These are phyloP conservation scores for Anoplophora glabripennis DNA, from an alignment of 1,140 invertebrate species.

Conservation along the genomic window DNA sequence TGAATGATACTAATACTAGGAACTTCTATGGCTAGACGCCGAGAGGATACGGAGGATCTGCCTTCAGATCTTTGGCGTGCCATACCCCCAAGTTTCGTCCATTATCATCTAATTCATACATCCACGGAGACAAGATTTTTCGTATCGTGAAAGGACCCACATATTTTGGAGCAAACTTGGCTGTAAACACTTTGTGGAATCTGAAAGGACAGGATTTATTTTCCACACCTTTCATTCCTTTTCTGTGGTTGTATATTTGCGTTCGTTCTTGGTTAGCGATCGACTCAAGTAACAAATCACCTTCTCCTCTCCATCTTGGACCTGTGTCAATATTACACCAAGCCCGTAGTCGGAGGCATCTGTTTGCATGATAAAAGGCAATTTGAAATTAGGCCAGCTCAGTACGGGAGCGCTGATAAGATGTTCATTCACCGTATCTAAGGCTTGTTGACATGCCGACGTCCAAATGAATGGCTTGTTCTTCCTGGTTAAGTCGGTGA, in stretches of 20 bases:
- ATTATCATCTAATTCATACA: too few species aligned
- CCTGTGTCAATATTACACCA: background rate
- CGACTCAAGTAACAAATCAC: conserved; percentile 48
- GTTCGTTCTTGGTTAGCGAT: conserved; percentile 41
- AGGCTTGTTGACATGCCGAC: conserved; percentile 1
- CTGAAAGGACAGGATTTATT: too few species aligned
- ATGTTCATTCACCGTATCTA: conserved; percentile 1
- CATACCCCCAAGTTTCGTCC: too few species aligned
- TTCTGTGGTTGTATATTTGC: conserved; percentile 51
- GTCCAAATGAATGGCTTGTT: conserved; percentile 15
- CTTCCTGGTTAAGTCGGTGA: conserved; percentile 36
- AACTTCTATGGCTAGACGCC: too few species aligned
- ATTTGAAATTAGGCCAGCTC: conserved; percentile 35
- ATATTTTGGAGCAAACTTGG: too few species aligned
- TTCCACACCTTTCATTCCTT: too few species aligned
- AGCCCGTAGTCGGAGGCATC: conserved; percentile 24
- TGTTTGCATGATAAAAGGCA: conserved; percentile 31
- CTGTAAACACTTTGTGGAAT: too few species aligned
- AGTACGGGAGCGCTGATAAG: conserved; percentile 36
- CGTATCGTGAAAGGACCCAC: too few species aligned
- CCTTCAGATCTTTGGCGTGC: too few species aligned
- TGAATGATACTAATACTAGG: too few species aligned
- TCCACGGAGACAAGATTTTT: too few species aligned
- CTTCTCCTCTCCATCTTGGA: conserved; percentile 34
- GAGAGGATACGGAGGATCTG: too few species aligned